These are phyloP conservation scores for Triplophysa yarkandensis DNA, from an alignment of 2,797 vertebrate species.

Conservation along the genomic window DNA sequence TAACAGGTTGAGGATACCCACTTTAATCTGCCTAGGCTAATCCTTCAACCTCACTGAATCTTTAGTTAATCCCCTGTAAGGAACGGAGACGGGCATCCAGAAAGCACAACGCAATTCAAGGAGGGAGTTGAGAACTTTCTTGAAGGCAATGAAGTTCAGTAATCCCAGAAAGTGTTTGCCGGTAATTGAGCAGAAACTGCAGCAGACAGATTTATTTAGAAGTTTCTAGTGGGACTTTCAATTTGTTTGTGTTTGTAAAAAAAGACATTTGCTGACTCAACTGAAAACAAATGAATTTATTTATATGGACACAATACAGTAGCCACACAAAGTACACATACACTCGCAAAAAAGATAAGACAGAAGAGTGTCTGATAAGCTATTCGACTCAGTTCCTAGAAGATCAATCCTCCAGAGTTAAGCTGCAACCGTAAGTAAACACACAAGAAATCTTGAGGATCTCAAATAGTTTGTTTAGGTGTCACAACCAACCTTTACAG, in stretches of 20 bases:
- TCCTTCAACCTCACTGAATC: slow-evolving; percentile 66
- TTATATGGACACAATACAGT: background rate
- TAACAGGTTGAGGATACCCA: slow-evolving; percentile 73
- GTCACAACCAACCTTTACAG: background rate
- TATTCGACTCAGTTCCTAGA: background rate
- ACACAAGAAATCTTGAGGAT: background rate
- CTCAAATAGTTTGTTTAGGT: background rate
- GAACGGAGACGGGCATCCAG: slow-evolving; percentile 53
- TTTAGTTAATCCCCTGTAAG: slow-evolving; percentile 65
- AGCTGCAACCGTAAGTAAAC: background rate
- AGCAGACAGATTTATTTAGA: slow-evolving; percentile 9
- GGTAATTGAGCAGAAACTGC: slow-evolving; percentile 10
- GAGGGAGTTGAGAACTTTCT: slow-evolving; percentile 64
- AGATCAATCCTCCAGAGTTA: background rate
- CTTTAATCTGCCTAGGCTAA: slow-evolving; percentile 77
- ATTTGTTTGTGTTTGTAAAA: slow-evolving; percentile 2
- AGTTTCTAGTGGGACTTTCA: background rate
- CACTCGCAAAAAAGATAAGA: background rate
- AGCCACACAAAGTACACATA: background rate
- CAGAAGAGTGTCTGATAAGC: background rate
- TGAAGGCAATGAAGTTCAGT: slow-evolving; percentile 49
- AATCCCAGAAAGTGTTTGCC: slow-evolving; percentile 2
- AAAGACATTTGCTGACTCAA: background rate
- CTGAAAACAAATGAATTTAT: background rate
- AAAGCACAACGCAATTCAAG: slow-evolving; percentile 36